phyloP scores from a whole-genome alignment of 2,113 vertebrate species.

The Fulica atra region DNA sequence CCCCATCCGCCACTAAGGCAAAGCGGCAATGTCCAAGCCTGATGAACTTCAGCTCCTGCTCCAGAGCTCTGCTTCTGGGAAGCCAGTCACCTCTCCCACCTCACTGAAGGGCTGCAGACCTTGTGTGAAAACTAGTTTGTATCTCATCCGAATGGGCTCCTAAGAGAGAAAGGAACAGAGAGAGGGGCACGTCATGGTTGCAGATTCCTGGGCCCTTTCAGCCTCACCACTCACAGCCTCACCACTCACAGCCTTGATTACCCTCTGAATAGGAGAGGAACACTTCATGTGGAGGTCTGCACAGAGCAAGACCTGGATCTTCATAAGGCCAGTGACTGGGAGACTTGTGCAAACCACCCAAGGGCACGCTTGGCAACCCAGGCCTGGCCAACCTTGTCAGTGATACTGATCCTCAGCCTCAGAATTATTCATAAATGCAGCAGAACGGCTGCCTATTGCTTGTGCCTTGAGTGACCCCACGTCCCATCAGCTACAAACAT shows the following conservation, averaged over 20 bases:
- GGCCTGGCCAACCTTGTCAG: neutral
- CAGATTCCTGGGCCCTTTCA: neutral
- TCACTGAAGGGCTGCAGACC: constrained; percentile 72
- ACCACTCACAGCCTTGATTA: neutral
- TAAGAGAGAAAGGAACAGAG: constrained; percentile 15
- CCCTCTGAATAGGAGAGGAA: neutral
- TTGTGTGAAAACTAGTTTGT: constrained; percentile 79
- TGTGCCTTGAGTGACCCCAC: neutral
- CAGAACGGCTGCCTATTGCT: neutral
- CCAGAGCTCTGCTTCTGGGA: constrained; percentile 79
- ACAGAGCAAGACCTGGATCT: neutral
- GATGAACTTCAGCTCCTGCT: neutral
- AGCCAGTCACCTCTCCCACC: constrained; percentile 78
- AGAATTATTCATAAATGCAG: fast-evolving
- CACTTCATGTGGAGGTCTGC: neutral
- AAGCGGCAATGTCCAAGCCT: fast-evolving
- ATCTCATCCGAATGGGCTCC: constrained; percentile 81
- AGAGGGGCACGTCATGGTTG: fast-evolving
- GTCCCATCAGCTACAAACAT: neutral
- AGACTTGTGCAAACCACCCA: neutral
- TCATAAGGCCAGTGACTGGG: neutral
- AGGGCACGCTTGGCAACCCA: neutral
- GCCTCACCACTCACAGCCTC: neutral
- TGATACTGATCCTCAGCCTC: too few relatives aligned
- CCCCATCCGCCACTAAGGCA: neutral